phyloP scores from a whole-genome alignment of 1,140 invertebrate species.

The Zaprionus ornatus region DNA sequence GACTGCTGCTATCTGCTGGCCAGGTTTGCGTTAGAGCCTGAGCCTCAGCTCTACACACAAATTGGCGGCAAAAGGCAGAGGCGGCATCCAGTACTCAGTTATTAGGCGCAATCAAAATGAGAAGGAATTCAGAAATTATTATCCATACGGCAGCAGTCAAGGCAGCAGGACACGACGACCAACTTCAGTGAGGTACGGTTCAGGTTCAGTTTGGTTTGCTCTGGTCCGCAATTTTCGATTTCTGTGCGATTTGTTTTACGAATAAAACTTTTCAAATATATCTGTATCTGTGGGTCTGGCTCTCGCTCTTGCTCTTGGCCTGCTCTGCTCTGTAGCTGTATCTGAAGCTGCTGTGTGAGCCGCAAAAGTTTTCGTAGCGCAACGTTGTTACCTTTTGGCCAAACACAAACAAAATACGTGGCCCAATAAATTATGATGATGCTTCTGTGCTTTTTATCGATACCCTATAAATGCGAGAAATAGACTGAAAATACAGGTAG shows the following conservation, averaged over 20 bases:
- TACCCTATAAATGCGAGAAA: neutral
- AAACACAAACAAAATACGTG: constrained; percentile 73
- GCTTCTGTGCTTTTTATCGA: constrained; percentile 30
- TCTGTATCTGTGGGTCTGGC: constrained; percentile 39
- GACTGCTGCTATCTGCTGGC: constrained; percentile 15
- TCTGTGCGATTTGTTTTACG: constrained; percentile 79
- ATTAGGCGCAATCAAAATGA: constrained; percentile 82
- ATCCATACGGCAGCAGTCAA: constrained; percentile 70
- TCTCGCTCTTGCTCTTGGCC: neutral
- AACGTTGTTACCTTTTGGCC: constrained; percentile 61
- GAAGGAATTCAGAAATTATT: constrained; percentile 82
- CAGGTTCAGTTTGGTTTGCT: constrained; percentile 22
- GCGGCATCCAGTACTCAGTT: constrained; percentile 81
- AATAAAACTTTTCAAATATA: constrained; percentile 77
- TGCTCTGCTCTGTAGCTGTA: neutral
- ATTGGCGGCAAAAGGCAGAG: constrained; percentile 54
- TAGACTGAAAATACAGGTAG: neutral
- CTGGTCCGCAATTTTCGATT: constrained; percentile 73
- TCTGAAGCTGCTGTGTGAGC: constrained; percentile 23
- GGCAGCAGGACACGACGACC: constrained; percentile 62
- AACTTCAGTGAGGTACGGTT: constrained; percentile 8
- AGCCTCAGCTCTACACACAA: constrained; percentile 35
- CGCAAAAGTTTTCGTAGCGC: constrained; percentile 68
- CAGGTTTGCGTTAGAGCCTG: constrained; percentile 27
- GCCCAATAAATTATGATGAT: constrained; percentile 64